These are phyloP conservation scores for Laterallus jamaicensis DNA, from an alignment of 2,113 vertebrate genomes.

Conservation along the genomic window DNA sequence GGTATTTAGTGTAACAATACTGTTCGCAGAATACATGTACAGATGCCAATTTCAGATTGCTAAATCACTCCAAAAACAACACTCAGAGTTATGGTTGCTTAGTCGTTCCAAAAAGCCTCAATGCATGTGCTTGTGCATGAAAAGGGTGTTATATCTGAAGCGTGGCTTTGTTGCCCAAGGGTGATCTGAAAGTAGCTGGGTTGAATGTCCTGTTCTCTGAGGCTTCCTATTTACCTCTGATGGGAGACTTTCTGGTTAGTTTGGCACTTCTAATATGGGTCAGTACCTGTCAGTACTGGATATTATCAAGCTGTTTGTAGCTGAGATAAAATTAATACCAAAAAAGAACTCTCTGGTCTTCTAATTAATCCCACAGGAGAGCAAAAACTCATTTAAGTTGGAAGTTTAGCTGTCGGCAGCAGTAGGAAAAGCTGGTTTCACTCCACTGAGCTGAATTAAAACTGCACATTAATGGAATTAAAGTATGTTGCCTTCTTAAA, in stretches of 20 bases:
- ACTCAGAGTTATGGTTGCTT: not conserved
- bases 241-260: not conserved
- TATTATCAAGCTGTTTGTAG: constrained; percentile 39
- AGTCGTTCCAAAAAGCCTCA: not conserved
- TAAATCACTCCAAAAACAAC: not conserved
- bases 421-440: constrained; percentile 41
- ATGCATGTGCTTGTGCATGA: not conserved
- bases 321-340: constrained; percentile 14
- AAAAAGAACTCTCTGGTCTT: constrained; percentile 7
- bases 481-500: constrained; percentile 16
- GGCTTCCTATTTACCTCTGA: not conserved
- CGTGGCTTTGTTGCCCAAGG: not conserved
- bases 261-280: not conserved
- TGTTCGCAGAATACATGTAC: not conserved
- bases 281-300: not conserved
- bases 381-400: constrained; percentile 56
- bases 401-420: constrained; percentile 26
- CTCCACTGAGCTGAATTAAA: constrained; percentile 57
- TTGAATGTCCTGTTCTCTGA: not conserved
- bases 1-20: not conserved
- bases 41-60: not conserved
- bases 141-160: not conserved
- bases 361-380: constrained; percentile 64
- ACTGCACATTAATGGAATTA: constrained; percentile 45
- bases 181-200: not conserved